Conservation (phyloP, 2,113 vertebrate genomes). For the Paradoxurus hermaphroditus region DNA sequence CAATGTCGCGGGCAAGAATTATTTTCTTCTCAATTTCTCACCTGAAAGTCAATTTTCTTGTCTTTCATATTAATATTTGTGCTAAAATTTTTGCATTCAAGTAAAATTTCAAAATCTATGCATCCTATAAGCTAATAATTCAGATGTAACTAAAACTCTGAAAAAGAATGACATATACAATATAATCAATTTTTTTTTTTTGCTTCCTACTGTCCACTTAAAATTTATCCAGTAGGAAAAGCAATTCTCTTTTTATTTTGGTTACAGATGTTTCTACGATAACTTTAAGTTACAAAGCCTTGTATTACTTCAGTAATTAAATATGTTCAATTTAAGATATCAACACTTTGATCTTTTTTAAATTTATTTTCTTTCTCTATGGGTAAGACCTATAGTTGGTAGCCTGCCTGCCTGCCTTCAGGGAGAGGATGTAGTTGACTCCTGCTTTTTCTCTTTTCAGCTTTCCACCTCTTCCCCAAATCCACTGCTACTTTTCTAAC, state of each 20-base stretch:
- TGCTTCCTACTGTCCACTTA: neutral
- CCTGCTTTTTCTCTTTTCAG: neutral
- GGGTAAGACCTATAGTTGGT: neutral
- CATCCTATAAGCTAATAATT: constrained; percentile 18
- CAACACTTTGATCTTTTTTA: neutral
- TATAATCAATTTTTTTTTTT: constrained; percentile 14
- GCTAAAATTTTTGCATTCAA: neutral
- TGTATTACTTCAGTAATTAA: neutral
- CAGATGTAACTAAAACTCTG: neutral
- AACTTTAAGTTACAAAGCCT: neutral
- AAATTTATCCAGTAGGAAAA: neutral
- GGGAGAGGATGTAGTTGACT: neutral
- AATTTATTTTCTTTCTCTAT: neutral
- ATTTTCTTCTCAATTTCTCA: constrained; percentile 41
- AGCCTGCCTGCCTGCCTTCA: neutral
- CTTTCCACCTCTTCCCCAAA: neutral
- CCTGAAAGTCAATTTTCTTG: neutral
- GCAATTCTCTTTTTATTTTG: neutral
- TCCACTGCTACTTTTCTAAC: neutral
- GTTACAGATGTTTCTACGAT: neutral
- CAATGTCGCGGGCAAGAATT: neutral
- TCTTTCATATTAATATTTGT: neutral
- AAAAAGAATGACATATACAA: neutral
- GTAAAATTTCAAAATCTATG: neutral
- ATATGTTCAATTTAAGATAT: neutral